These are phyloP conservation scores for Theonella swinhoei DNA, from an alignment of 37 sponge, comb jelly and placozoan genomes.

Conservation along the genomic window DNA sequence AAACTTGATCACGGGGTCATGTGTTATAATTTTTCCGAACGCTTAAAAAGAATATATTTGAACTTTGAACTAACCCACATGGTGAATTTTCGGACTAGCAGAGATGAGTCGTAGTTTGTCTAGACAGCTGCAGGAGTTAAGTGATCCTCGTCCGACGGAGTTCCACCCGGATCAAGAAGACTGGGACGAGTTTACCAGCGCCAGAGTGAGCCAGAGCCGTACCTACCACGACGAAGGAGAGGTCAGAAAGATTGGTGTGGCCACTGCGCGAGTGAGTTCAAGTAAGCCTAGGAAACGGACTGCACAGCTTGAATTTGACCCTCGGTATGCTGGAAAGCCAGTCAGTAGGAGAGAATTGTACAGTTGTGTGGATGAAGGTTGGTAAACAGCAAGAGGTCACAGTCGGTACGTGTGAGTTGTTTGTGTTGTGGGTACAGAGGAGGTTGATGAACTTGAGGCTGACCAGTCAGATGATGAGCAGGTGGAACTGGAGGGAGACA, in stretches of 20 bases:
- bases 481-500: background rate
- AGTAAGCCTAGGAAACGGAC: background rate
- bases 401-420: background rate
- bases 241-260: background rate
- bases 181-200: conserved; percentile 7
- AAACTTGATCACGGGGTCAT: background rate
- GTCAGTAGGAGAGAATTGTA: conserved; percentile 51
- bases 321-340: conserved; percentile 60
- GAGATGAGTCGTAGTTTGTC: conserved; percentile 11
- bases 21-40: background rate
- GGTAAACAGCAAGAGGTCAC: background rate
- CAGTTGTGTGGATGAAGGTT: conserved; percentile 15
- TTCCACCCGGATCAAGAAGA: conserved; percentile 59
- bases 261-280: background rate
- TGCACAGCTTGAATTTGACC: conserved; percentile 32
- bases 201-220: conserved; percentile 38
- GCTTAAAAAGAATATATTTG: background rate
- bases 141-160: conserved; percentile 54
- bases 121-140: conserved; percentile 54
- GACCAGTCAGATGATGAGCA: background rate
- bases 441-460: background rate
- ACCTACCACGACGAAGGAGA: conserved; percentile 1
- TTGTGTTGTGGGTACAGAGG: background rate
- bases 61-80: background rate
- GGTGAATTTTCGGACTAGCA: background rate